Base-by-base conservation (phyloP, 2,888 invertebrate genomes). In the Napeogenes inachia region DNA sequence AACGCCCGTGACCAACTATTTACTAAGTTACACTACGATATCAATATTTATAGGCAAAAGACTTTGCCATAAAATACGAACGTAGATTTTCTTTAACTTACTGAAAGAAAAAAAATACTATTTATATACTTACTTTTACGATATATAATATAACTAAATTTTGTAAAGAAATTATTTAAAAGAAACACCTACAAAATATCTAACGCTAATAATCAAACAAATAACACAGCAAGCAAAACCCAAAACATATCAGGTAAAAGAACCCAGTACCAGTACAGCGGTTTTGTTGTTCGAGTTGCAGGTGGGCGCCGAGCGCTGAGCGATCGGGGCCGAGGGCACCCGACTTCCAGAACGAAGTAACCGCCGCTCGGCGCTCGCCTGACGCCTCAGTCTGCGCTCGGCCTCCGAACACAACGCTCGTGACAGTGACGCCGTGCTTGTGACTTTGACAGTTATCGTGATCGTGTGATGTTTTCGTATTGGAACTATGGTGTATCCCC, bases 401-500 rank as follows among this genome's bases (percentile, higher is more conserved):
- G 86, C 88, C 83, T 75, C 86, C 85, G 78, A 75, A 74, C 80
- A 75, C 80, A 68, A 66, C 73, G 82, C 76, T 74, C 70, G 87
- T 82, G 82, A 74, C 75, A 76, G 87, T 85, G 84, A 83, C 87
- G 85, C 79, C 78, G 81, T 79, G 79, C 82, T 81, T 81, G 84
- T 85, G 85, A 82, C 71, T 83, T 84, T 89, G 89, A 89, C 89
- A 89, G 90, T 87, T 89, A 84, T 88, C 90, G 90, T 90, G 87
- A 81, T 86, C 88, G 85, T 87, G 89, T 87, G 77, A 90, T 90
- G 90, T 89, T 90, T 87, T 89, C 85, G 81, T 88, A 84, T 88
- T 78, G 89, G 88, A 89, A 90, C 89, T 89, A 90, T 90, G 90
- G 85, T 90, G 87, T 85, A 89, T 90, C 84, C 89, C 85, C 79